Evolutionary conservation across 2,113 vertebrate species (phyloP), one percentile per base, ranked within the genome.

Genomic region (Corydoras maculifer): DNA sequence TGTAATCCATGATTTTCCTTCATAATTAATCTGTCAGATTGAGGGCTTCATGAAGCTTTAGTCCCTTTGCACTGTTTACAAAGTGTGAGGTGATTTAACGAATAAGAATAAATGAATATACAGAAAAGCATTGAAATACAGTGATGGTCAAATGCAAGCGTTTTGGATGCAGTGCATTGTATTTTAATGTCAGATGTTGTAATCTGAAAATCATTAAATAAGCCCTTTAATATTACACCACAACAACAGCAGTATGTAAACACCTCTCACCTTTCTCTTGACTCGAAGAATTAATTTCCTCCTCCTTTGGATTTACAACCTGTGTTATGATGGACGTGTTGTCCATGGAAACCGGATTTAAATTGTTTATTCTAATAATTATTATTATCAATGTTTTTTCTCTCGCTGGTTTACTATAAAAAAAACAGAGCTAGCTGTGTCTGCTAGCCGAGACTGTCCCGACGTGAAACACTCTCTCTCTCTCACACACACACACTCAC

Each of bases 241-340:
- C 13, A 10, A 53, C 51, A 10, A 53, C 51, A 12, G 57, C 30
- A 43, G 31, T 15, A 29, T 55, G 49, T 9, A 14, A 60, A 59
- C 53, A 61, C 31, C 32, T 18, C 90, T 93, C 89, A 97, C 95
- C 94, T 95, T 98, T 97, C 87, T 96, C 94, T 82, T 89, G 88
- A 81, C 91, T 86, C 83, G 83, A 90, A 82, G 86, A 91, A 83
- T 92, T 91, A 87, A 91, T 92, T 87, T 95, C 94, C 86, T 98
- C 94, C 90, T 98, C 95, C 93, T 97, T 97, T 86, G 94, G 93
- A 93, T 96, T 96, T 90, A 93, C 93, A 92, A 96, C 93, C 94
- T 98, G 95, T 91, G 95, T 97, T 93, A 97, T 97, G 88, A 97
- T 94, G 92, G 95, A 95, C 90, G 94, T 95, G 92, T 92, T 91